Evolutionary conservation across 2,113 vertebrate species (phyloP), one percentile per base, ranked within the genome.

Genomic region (Malurus cyaneus): DNA sequence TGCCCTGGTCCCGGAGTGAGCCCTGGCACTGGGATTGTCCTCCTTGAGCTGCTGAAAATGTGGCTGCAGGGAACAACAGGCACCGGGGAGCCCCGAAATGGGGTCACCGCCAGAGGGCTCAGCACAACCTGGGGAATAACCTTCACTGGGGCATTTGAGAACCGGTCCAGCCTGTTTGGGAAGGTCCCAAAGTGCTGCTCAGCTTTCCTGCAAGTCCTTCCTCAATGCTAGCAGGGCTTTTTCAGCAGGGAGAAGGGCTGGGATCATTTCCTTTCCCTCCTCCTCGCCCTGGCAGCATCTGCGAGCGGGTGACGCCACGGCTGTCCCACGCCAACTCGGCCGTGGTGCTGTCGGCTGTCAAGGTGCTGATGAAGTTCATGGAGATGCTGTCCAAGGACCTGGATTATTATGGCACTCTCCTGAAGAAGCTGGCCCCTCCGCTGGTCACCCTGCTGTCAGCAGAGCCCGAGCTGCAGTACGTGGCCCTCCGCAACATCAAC

Each of bases 281-380:
- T 34, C 3, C 25, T 69, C 0, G 0, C 16, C 80, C 78, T 1
- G 6, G 14, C 95, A 99, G 99, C 96, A 99, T 99, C 97, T 99
- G 99, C 12, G 99, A 99, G 96, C 98, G 99, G 17, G 99, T 99
- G 94, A 99, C 99, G 0, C 99, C 99, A 1, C 98, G 99, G 23
- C 98, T 99, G 80, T 99, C 99, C 32, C 99, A 99, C 2, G 99
- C 99, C 97, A 99, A 99, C 98, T 99, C 99, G 0, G 99, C 99
- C 0, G 99, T 99, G 96, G 99, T 99, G 91, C 98, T 99, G 71
- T 99, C 99, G 0, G 99, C 99, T 0, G 99, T 99, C 78, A 99
- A 99, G 96, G 99, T 99, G 83, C 97, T 99, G 79, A 99, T 99
- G 99, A 99, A 99, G 97, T 99, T 99, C 96, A 99, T 99, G 99